phyloP scores from a whole-genome alignment of 2,888 invertebrate genomes.

The Agriotes lineatus region DNA sequence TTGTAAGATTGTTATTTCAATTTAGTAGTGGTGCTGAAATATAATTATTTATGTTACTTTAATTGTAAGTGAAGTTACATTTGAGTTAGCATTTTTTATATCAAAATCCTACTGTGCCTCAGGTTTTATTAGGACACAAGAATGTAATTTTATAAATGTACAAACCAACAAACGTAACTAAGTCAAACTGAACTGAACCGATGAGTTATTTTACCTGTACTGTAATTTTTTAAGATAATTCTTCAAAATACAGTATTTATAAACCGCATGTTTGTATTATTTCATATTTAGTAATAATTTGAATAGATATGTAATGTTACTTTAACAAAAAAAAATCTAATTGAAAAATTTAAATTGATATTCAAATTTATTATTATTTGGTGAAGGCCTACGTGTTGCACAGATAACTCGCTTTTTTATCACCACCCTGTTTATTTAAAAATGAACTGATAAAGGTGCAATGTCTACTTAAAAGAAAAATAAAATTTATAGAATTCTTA shows the following conservation, averaged over 20 bases:
- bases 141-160: not conserved
- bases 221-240: not conserved
- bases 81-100: not conserved
- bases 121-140: not conserved
- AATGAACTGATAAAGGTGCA: too few species aligned
- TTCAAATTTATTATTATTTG: too few species aligned
- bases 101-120: not conserved
- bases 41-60: not conserved
- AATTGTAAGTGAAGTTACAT: not conserved
- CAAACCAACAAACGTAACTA: not conserved
- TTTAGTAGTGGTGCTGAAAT: not conserved
- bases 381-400: too few species aligned
- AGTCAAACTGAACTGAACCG: not conserved
- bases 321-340: too few species aligned
- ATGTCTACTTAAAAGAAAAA: too few species aligned
- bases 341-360: too few species aligned
- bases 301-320: too few species aligned
- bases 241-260: constrained; percentile 1
- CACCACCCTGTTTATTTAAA: too few species aligned
- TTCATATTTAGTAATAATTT: too few species aligned
- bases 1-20: not conserved
- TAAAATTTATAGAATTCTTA: too few species aligned
- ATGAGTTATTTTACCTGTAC: not conserved
- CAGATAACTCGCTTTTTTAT: too few species aligned
- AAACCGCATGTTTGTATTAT: not conserved